Percentiles rank a stretch among this genome's conserved stretches.
phyloP scores from a whole-genome alignment of 2,888 invertebrate species.

The Chromoteleia sp. region DNA sequence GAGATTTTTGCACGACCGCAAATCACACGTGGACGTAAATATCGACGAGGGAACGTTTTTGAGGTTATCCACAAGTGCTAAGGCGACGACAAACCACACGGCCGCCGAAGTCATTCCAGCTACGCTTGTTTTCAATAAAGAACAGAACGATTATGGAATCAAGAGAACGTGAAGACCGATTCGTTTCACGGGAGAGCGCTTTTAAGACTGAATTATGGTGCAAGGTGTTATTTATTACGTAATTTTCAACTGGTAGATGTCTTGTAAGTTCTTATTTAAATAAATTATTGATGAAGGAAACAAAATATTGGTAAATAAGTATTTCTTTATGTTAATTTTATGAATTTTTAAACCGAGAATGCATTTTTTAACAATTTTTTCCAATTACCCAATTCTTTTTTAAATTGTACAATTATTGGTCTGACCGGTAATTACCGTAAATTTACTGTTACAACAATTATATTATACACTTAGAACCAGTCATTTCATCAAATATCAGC shows the following conservation, averaged over 20 bases:
- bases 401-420: not conserved
- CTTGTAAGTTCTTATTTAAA: constrained; percentile 27
- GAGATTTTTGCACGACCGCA: constrained; percentile 76
- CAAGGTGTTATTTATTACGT: constrained; percentile 28
- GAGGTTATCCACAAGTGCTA: constrained; percentile 56
- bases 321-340: not conserved
- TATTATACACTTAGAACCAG: constrained; percentile 15
- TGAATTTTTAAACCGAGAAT: not conserved
- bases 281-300: constrained; percentile 25
- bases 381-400: not conserved
- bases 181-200: not conserved
- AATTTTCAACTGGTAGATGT: not conserved
- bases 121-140: constrained; percentile 74
- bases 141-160: constrained; percentile 73
- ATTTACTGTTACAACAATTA: constrained; percentile 51
- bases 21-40: constrained; percentile 72
- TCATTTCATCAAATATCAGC: constrained; percentile 27
- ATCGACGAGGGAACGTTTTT: constrained; percentile 73
- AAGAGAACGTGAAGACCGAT: constrained; percentile 54
- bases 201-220: constrained; percentile 41
- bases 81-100: constrained; percentile 48
- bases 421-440: constrained; percentile 12
- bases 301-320: not conserved
- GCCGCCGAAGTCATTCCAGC: constrained; percentile 73
- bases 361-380: too few relatives aligned